Evolutionary conservation across 2,113 vertebrate genomes (phyloP).

Genomic region (Baryphthengus martii): DNA sequence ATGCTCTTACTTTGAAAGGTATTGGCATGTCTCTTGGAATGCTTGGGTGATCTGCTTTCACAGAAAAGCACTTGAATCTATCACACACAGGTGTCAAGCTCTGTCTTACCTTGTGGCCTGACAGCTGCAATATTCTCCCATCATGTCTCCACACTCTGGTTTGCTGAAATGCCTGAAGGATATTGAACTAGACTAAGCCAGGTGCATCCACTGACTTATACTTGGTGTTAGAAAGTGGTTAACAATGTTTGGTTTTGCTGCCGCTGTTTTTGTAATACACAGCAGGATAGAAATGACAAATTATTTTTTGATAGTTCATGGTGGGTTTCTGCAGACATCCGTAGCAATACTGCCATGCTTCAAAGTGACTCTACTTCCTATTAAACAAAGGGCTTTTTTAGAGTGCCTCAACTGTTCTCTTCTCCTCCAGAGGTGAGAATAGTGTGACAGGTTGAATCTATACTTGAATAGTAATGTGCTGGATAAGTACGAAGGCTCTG

Average conservation of each 20-base stretch:
- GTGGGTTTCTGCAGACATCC: neutral
- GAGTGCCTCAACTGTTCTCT: rapidly evolving
- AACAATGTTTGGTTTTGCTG: neutral
- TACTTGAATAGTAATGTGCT: neutral
- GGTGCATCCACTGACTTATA: neutral
- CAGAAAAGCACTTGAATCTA: neutral
- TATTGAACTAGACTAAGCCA: neutral
- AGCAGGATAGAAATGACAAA: neutral
- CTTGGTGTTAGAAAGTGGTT: neutral
- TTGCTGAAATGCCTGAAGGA: neutral
- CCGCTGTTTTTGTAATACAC: neutral
- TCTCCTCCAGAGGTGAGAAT: neutral
- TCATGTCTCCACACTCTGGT: neutral
- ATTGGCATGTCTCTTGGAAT: neutral
- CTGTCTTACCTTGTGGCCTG: conserved; percentile 6
- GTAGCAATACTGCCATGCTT: neutral
- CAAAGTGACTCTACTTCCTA: neutral
- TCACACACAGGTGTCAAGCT: neutral
- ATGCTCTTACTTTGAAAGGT: neutral
- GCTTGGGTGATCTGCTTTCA: neutral
- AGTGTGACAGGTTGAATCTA: neutral
- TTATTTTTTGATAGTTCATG: neutral
- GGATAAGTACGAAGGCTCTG: neutral
- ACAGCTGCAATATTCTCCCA: neutral
- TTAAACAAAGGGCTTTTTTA: neutral